phyloP scores from a whole-genome alignment of 2,888 invertebrate genomes.

The Pachliopta kotzebuea region DNA sequence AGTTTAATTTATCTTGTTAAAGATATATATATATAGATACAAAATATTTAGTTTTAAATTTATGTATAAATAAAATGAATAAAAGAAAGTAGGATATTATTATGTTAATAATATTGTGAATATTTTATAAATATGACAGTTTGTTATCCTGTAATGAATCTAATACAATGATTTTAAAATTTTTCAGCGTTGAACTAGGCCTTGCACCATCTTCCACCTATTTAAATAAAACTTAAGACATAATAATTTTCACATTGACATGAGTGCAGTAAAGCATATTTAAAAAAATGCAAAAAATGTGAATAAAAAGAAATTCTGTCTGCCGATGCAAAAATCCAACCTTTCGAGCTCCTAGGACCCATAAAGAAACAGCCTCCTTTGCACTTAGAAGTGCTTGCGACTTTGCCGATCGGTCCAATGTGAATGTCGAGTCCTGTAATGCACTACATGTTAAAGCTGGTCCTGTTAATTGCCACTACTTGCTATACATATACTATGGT shows the following conservation, averaged over 20 bases:
- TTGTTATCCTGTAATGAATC: background rate
- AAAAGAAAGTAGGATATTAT: no score
- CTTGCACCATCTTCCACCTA: conserved; percentile 37
- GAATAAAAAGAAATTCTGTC: conserved; percentile 48
- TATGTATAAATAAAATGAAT: no score
- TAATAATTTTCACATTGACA: conserved; percentile 24
- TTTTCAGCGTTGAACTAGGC: background rate
- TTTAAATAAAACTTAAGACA: conserved; percentile 28
- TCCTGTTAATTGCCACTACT: conserved; percentile 73
- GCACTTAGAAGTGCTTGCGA: conserved; percentile 93
- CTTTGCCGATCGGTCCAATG: conserved; percentile 83
- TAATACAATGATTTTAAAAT: background rate
- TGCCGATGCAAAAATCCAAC: conserved; percentile 79
- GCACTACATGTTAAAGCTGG: conserved; percentile 77
- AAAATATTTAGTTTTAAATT: background rate
- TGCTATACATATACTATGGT: conserved; percentile 54
- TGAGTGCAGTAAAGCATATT: conserved; percentile 44
- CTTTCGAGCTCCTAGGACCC: conserved; percentile 96
- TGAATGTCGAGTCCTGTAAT: conserved; percentile 87
- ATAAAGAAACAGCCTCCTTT: conserved; percentile 96
- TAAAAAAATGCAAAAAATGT: conserved; percentile 47
- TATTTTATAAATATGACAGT: background rate
- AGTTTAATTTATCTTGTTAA: background rate
- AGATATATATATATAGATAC: background rate
- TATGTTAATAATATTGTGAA: no score